phyloP scores from a whole-genome alignment of 2,888 invertebrate species.

The Masnerella sp. region DNA sequence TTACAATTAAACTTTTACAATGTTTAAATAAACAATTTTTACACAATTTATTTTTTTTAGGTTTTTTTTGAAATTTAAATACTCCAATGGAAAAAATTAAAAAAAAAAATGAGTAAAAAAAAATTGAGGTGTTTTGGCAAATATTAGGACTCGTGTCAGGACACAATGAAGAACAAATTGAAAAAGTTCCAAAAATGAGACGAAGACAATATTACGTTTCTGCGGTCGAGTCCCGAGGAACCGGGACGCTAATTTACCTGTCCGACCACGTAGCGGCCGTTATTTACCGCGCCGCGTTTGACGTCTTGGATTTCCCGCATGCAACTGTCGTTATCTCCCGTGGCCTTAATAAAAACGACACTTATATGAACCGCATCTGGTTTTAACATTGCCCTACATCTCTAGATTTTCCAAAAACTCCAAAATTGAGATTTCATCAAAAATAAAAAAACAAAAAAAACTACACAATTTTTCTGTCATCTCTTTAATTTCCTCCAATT shows the following conservation, averaged over 20 bases:
- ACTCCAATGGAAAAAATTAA: no score
- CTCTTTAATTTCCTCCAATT: no score
- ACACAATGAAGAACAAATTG: conserved; percentile 44
- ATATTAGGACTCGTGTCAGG: conserved; percentile 4
- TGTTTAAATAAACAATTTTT: no score
- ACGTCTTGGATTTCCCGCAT: conserved; percentile 38
- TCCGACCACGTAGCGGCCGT: conserved; percentile 49
- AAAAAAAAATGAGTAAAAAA: background rate
- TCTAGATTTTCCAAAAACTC: no score
- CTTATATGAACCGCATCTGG: conserved; percentile 8
- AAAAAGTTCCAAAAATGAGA: conserved; percentile 46
- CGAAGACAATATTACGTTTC: conserved; percentile 43
- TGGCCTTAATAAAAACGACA: conserved; percentile 34
- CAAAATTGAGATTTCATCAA: no score
- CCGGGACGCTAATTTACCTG: conserved; percentile 47
- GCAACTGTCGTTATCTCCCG: conserved; percentile 33
- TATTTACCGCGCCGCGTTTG: conserved; percentile 47
- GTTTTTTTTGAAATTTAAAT: no score
- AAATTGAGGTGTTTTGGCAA: no score
- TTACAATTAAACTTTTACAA: no score
- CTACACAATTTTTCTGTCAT: no score
- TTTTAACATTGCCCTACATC: conserved; percentile 19
- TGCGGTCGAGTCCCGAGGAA: conserved; percentile 28
- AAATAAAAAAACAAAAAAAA: background rate
- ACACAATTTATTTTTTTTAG: no score